A percentile compares a stretch with the other conserved stretches of the same genome.
phyloP scores from a whole-genome alignment of 2,888 invertebrate genomes.

The Tolmerus cingulatus region DNA sequence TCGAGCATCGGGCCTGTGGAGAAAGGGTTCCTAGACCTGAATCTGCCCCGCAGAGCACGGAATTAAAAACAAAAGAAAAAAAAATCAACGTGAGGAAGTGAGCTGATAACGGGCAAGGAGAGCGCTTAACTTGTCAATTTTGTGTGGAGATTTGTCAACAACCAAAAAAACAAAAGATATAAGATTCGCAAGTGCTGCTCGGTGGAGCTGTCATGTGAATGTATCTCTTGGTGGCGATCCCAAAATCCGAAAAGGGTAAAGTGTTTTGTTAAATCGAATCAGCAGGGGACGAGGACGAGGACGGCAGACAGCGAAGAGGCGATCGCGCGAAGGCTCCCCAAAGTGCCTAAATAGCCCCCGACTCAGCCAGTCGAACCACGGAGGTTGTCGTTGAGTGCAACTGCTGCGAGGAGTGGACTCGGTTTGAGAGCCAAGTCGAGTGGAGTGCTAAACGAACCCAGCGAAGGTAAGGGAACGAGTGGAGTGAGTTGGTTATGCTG shows the following conservation, averaged over 20 bases:
- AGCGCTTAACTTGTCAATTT: not conserved
- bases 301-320: not conserved
- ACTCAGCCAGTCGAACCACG: constrained; percentile 2
- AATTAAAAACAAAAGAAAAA: not conserved
- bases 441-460: not conserved
- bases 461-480: constrained; percentile 13
- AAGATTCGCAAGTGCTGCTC: not conserved
- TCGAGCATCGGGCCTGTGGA: not conserved
- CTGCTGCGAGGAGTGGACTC: constrained; percentile 21
- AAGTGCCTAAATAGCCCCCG: constrained; percentile 4
- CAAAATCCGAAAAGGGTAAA: not conserved
- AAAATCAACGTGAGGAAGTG: not conserved
- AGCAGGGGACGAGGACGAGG: not conserved
- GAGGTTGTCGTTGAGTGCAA: constrained; percentile 1
- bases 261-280: not conserved
- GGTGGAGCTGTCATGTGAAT: constrained; percentile 7
- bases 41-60: not conserved
- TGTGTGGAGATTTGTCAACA: constrained; percentile 22
- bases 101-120: constrained; percentile 3
- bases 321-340: not conserved
- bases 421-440: constrained; percentile 9
- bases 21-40: not conserved
- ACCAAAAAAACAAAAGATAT: too few relatives aligned
- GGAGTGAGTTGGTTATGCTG: not conserved
- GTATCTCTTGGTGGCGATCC: not conserved